Evolutionary conservation across 2,888 invertebrate genomes (phyloP).

Genomic region (Asteroscopus sphinx): DNA sequence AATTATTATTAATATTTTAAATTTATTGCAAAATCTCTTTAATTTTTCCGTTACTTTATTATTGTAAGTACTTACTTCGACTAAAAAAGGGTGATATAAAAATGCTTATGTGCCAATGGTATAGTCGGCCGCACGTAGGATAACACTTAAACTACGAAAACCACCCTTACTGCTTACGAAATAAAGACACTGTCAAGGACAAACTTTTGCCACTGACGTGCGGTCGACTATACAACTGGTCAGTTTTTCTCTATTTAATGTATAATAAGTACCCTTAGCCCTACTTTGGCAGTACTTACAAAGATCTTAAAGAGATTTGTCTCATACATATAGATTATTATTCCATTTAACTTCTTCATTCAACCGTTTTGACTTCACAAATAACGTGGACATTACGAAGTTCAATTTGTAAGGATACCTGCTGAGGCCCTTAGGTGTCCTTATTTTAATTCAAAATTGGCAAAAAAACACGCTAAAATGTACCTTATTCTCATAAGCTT

Average conservation of each 20-base stretch:
- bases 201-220: too few relatives aligned
- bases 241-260: constrained; percentile 14
- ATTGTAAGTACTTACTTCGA: too few relatives aligned
- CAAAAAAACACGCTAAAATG: constrained; percentile 40
- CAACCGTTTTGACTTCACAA: constrained; percentile 66
- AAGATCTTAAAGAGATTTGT: constrained; percentile 44
- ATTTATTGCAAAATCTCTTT: background rate
- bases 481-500: constrained; percentile 32
- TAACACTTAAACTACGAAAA: too few relatives aligned
- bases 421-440: constrained; percentile 86
- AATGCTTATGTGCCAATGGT: background rate
- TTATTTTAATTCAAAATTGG: constrained; percentile 68
- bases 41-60: constrained; percentile 24
- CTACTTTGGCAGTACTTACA: constrained; percentile 10
- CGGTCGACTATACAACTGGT: constrained; percentile 28
- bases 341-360: constrained; percentile 51
- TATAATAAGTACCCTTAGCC: constrained; percentile 21
- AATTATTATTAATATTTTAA: background rate
- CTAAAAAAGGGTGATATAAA: background rate
- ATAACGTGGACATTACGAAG: constrained; percentile 77
- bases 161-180: too few relatives aligned
- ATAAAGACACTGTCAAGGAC: too few relatives aligned
- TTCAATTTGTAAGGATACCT: constrained; percentile 80
- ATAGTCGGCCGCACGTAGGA: too few relatives aligned
- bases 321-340: constrained; percentile 44